A percentile compares a stretch with the other conserved stretches of the same genome.
These are phyloP conservation scores for Puffinus mauretanicus DNA, from an alignment of 2,113 vertebrate genomes.

Conservation along the genomic window DNA sequence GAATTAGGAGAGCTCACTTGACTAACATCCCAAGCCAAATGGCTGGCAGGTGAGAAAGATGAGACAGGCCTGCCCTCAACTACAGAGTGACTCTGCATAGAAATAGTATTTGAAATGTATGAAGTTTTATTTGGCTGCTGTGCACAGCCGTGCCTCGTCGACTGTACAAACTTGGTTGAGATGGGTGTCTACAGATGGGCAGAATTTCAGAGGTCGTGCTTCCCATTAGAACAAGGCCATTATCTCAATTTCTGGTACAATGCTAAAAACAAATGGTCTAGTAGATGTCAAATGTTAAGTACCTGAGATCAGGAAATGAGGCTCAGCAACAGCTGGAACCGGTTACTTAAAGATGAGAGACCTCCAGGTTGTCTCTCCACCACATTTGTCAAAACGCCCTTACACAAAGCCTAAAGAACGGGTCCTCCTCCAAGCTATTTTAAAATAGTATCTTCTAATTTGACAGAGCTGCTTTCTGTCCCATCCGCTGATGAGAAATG, in stretches of 20 bases:
- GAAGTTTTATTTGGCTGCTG: background rate
- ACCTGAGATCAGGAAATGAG: background rate
- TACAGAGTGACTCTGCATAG: background rate
- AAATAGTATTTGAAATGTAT: background rate
- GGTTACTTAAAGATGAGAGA: background rate
- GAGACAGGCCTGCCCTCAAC: background rate
- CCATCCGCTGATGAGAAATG: background rate
- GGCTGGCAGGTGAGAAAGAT: background rate
- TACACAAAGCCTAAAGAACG: background rate
- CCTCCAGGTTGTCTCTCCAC: background rate
- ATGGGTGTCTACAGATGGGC: background rate
- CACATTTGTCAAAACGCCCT: background rate
- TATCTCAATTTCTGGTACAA: background rate
- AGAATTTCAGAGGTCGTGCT: background rate
- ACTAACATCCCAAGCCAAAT: background rate
- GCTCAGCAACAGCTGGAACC: background rate
- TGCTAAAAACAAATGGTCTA: background rate
- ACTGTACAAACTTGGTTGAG: background rate
- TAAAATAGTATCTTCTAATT: background rate
- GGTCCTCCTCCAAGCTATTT: background rate
- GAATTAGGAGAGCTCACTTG: background rate
- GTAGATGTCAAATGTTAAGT: background rate
- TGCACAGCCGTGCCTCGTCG: rapidly evolving
- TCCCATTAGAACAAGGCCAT: background rate
- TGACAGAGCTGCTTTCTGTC: background rate